Base-by-base conservation (phyloP, 2,888 invertebrate genomes). In the Protodeltote pygarga region DNA sequence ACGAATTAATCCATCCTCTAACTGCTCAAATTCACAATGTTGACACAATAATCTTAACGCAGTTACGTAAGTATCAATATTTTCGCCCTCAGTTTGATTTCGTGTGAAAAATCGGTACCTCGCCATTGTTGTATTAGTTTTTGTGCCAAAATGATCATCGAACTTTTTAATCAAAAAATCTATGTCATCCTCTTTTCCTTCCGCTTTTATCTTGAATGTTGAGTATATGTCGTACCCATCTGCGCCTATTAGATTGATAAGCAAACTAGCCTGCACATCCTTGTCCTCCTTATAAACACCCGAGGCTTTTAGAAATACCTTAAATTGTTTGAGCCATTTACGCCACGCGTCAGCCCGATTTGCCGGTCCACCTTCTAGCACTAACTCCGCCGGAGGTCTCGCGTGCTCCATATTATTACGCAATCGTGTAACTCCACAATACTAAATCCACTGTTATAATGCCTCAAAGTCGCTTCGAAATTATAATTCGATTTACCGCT, bases 1-100 rank as follows among this genome's bases (percentile, higher is more conserved):
- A 3, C 50, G 42, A 5, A 59, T 16, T 8, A 54, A 32, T 1
- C 39, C 34, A 1, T 63, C 60, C 15, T 46, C 45, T 8, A 63
- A 25, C 4, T 16, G 4, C 3, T 32, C 41, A 33, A 63, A 63
- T n/a, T 48, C 29, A 20, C 63, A 57, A 13, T 16, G 8, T 27
- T 45, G 33, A 6, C 41, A 34, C 13, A 55, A 31, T n/a, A 51
- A 24, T 20, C 24, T 46, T 3, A 51, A 13, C 3, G 50, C 47
- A 9, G 40, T 48, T 5, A 58, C 41, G 9, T 54, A 45, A 8
- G 5, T 14, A 15, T 34, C 34, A 5, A 33, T 33, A 10, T 14
- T 16, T 16, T 42, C 42, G 13, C 35, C 42, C n/a, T 19, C 5
- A 3, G n/a, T 20, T 10, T 42, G 34, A 11, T 15, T 11, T 15